phyloP scores from a whole-genome alignment of 2,113 vertebrate species.

The Takifugu bimaculatus region DNA sequence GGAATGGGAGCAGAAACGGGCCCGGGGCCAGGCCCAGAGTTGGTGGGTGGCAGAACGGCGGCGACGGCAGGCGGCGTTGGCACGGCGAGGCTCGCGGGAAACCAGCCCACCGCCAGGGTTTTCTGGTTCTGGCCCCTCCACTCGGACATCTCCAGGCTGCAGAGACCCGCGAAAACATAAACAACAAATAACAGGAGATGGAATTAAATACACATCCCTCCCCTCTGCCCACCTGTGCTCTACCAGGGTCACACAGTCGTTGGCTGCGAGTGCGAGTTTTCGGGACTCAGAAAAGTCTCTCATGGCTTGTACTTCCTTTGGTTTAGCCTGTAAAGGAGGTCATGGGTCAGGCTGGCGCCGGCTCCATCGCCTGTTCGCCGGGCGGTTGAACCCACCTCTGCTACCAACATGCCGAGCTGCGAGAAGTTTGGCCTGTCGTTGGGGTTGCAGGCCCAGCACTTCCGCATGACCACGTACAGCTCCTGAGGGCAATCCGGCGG shows the following conservation, averaged over 20 bases:
- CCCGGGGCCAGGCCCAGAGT: constrained; percentile 1
- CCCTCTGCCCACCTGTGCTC: constrained; percentile 75
- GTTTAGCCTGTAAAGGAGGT: constrained; percentile 72
- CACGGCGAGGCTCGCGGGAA: constrained; percentile 67
- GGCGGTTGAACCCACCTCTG: constrained; percentile 70
- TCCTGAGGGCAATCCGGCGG: constrained; percentile 80
- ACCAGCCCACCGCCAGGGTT: constrained; percentile 77
- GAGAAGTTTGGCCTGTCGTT: constrained; percentile 78
- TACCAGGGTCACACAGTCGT: constrained; percentile 80
- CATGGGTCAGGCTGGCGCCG: neutral
- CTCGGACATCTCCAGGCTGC: constrained; percentile 74
- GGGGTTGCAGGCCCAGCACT: constrained; percentile 80
- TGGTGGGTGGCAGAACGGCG: neutral
- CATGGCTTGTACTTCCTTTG: constrained; percentile 72
- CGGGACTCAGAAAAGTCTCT: constrained; percentile 77
- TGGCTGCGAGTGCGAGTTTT: constrained; percentile 72
- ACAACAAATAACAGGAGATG: neutral
- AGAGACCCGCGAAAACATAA: neutral
- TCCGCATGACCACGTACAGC: constrained; percentile 77
- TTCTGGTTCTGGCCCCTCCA: constrained; percentile 87
- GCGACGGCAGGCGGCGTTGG: constrained; percentile 4
- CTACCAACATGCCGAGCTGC: constrained; percentile 68
- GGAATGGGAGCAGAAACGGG: neutral
- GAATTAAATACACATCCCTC: neutral
- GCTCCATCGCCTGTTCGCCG: neutral